phyloP scores from a whole-genome alignment of 2,888 invertebrate genomes.

The Sphaerophoria rueppellii region DNA sequence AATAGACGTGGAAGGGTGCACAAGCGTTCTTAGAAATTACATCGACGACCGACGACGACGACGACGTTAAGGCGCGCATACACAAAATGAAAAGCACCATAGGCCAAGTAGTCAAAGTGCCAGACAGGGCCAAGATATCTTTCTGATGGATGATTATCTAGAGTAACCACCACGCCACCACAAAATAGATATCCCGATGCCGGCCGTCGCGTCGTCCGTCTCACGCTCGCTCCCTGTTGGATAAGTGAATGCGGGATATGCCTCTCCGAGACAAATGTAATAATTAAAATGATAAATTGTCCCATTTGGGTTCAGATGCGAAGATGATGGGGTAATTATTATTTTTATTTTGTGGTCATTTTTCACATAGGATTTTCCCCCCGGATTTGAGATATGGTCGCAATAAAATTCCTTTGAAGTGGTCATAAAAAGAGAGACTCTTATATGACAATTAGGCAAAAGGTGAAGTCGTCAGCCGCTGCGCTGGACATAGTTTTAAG shows the following conservation, averaged over 20 bases:
- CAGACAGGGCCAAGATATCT: constrained; percentile 63
- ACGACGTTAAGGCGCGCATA: constrained; percentile 12
- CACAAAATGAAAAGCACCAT: background rate
- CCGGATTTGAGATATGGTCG: constrained; percentile 53
- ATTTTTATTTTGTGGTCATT: constrained; percentile 61
- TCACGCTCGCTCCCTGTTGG: background rate
- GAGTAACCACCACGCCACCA: constrained; percentile 47
- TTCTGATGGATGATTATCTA: constrained; percentile 69
- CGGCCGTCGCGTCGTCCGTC: background rate
- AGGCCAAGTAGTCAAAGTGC: constrained; percentile 2
- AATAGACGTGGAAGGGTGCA: constrained; percentile 66
- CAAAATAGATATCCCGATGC: constrained; percentile 40
- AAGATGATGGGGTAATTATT: constrained; percentile 71
- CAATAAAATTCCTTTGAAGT: constrained; percentile 33
- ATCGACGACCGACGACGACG: constrained; percentile 16
- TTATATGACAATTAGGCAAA: constrained; percentile 46
- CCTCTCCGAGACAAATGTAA: constrained; percentile 68
- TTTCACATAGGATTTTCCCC: constrained; percentile 53
- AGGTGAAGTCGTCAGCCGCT: constrained; percentile 16
- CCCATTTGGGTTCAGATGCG: constrained; percentile 66
- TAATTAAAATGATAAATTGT: constrained; percentile 73
- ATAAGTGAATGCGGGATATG: constrained; percentile 14
- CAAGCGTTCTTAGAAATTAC: constrained; percentile 39
- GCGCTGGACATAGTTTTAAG: constrained; percentile 10
- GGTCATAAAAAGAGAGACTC: constrained; percentile 20